Conservation (phyloP, 2,797 vertebrate species). For the Pygocentrus nattereri region DNA sequence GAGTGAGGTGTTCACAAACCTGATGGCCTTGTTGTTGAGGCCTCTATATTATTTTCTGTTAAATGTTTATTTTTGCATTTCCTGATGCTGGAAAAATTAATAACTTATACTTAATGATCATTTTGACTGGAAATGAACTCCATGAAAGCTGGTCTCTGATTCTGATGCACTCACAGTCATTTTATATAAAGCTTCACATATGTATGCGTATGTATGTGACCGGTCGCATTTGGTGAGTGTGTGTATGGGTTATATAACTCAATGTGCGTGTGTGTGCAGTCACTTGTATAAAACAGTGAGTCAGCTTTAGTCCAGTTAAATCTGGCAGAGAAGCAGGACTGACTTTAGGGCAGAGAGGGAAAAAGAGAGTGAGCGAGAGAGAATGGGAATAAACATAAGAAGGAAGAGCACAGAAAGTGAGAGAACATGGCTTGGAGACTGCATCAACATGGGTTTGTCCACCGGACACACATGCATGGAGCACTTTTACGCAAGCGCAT, state of each 20-base stretch:
- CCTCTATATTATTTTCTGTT: no score
- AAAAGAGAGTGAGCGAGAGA: slow-evolving; percentile 43
- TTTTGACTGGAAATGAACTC: no score
- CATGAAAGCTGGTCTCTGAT: no score
- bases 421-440: slow-evolving; percentile 19
- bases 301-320: slow-evolving; percentile 74
- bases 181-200: background rate
- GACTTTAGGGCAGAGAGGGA: slow-evolving; percentile 69
- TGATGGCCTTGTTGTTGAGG: no score
- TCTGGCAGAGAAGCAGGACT: slow-evolving; percentile 63
- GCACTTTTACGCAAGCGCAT: background rate
- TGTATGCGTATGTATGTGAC: background rate
- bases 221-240: slow-evolving; percentile 38
- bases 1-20: no score
- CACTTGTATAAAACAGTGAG: slow-evolving; percentile 75
- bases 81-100: no score
- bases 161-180: background rate
- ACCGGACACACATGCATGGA: slow-evolving; percentile 14
- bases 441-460: slow-evolving; percentile 10
- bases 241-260: slow-evolving; percentile 62
- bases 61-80: no score
- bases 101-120: no score
- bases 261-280: slow-evolving; percentile 67
- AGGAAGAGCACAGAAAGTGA: slow-evolving; percentile 48
- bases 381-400: slow-evolving; percentile 52